Evolutionary conservation across 64 coral and sea anemone genomes (phyloP).

Genomic region (Actinia tenebrosa): DNA sequence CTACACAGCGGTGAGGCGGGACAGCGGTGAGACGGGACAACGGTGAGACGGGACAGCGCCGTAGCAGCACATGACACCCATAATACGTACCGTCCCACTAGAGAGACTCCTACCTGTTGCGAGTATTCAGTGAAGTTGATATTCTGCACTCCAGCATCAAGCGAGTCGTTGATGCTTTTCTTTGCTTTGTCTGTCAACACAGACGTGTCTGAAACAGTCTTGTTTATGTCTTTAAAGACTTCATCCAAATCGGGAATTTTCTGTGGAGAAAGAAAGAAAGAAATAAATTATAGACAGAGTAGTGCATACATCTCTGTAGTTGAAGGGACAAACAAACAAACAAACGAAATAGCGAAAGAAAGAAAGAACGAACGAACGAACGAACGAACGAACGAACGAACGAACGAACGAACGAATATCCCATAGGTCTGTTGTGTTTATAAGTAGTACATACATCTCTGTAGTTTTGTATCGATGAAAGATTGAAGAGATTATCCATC

Average conservation of each 20-base stretch:
- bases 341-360: no score
- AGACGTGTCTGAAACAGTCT: slow-evolving; percentile 41
- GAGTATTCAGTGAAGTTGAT: slow-evolving; percentile 58
- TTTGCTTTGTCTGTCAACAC: slow-evolving; percentile 36
- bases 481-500: slow-evolving; percentile 62
- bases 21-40: no score
- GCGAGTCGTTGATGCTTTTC: slow-evolving; percentile 54
- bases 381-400: no score
- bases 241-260: slow-evolving; percentile 52
- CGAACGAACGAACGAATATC: no score
- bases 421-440: no score
- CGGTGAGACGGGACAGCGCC: no score
- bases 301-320: no score
- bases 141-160: slow-evolving; percentile 64
- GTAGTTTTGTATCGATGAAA: slow-evolving; percentile 40
- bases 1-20: no score
- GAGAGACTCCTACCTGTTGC: slow-evolving; percentile 48
- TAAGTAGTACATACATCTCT: slow-evolving; percentile 61
- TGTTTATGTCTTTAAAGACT: slow-evolving; percentile 57
- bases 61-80: no score
- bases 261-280: neutral
- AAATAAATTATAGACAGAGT: neutral
- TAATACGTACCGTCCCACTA: no score
- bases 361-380: no score
- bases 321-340: no score